Conservation (phyloP, 2,797 vertebrate genomes). For the Neosilurus mollespiculum region DNA sequence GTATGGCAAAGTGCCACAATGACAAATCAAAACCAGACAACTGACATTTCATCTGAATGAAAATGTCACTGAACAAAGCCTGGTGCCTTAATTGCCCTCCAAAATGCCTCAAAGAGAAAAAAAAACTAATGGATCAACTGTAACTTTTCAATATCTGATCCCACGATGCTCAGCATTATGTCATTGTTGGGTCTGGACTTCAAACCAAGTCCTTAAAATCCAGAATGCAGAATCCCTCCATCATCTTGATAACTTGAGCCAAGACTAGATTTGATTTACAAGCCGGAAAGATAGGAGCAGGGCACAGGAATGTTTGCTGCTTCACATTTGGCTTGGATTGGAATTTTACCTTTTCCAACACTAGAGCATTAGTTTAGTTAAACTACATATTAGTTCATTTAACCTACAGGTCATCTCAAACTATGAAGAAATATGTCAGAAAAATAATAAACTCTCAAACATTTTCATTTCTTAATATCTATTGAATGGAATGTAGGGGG, state of each 20-base stretch:
- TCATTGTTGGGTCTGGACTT: constrained; percentile 22
- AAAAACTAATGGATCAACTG: constrained; percentile 8
- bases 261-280: constrained; percentile 14
- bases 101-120: constrained; percentile 7
- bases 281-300: neutral
- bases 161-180: constrained; percentile 13
- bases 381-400: neutral
- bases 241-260: constrained; percentile 11
- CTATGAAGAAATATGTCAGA: neutral
- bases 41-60: constrained; percentile 32
- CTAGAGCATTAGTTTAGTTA: too few relatives aligned
- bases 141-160: constrained; percentile 25
- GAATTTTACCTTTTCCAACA: neutral
- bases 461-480: neutral
- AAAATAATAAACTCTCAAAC: neutral
- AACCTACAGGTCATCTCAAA: neutral
- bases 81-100: constrained; percentile 27
- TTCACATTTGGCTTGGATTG: constrained; percentile 13
- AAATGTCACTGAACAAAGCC: constrained; percentile 15
- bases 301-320: neutral
- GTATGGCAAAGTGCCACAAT: constrained; percentile 72
- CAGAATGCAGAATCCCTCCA: constrained; percentile 7
- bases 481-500: too few relatives aligned
- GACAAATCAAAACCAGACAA: constrained; percentile 71
- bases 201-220: neutral